phyloP scores from a whole-genome alignment of 2,797 vertebrate species.

The Danio tinwini region DNA sequence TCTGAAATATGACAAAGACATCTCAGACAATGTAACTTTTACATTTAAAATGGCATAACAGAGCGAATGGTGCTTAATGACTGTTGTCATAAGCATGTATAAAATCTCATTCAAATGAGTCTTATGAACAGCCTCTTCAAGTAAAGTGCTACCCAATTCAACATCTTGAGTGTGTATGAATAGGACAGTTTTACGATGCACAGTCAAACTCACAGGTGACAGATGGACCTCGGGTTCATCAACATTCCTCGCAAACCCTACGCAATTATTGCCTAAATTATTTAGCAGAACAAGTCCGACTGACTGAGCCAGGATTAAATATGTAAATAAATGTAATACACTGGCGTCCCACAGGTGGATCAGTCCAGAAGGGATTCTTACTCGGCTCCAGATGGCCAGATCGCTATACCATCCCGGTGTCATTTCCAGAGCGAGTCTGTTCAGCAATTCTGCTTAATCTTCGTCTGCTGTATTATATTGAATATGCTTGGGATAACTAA shows the following conservation, averaged over 20 bases:
- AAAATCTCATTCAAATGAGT: too few species aligned
- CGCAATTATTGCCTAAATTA: constrained; percentile 7
- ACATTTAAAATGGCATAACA: too few species aligned
- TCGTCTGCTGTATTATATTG: constrained; percentile 23
- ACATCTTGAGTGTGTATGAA: background rate
- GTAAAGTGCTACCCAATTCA: too few species aligned
- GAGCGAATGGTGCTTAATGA: too few species aligned
- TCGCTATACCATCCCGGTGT: constrained; percentile 1
- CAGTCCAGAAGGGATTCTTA: background rate
- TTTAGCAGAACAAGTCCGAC: constrained; percentile 19
- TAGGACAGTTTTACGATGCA: background rate
- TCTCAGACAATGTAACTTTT: too few species aligned
- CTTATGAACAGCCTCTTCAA: too few species aligned
- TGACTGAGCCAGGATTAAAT: constrained; percentile 29
- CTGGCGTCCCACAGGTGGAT: constrained; percentile 29
- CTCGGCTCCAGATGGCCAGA: constrained; percentile 31
- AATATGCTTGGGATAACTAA: constrained; percentile 12
- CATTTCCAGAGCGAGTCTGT: constrained; percentile 13
- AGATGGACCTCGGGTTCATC: constrained; percentile 3
- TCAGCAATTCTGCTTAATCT: constrained; percentile 1
- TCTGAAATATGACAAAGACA: too few species aligned
- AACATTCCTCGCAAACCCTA: background rate
- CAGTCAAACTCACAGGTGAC: background rate
- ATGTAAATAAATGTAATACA: constrained; percentile 45
- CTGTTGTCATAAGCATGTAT: too few species aligned